Percentiles rank a stretch among this genome's conserved stretches.
These are phyloP conservation scores for Polylopha cassiicola DNA, from an alignment of 2,888 invertebrate genomes.

Conservation along the genomic window DNA sequence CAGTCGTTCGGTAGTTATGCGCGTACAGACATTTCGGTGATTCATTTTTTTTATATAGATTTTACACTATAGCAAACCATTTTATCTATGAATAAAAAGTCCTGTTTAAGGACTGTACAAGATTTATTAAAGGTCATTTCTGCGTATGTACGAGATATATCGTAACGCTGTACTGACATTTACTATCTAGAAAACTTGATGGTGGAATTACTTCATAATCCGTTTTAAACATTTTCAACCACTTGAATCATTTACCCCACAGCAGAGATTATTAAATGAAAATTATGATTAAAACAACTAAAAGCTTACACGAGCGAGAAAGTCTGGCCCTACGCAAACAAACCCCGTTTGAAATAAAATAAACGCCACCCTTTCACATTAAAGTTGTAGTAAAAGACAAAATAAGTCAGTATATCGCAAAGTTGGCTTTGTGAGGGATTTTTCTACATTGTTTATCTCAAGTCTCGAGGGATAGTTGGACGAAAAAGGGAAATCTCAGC, in stretches of 20 bases:
- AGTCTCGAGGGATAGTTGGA: conserved; percentile 51
- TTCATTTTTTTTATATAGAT: too few species aligned
- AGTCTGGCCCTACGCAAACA: conserved; percentile 19
- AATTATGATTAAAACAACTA: conserved; percentile 18
- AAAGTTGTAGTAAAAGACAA: conserved; percentile 32
- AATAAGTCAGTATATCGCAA: conserved; percentile 24
- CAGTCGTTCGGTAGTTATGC: too few species aligned
- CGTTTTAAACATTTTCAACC: conserved; percentile 31
- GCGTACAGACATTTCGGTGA: too few species aligned
- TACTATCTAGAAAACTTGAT: too few species aligned
- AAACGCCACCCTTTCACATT: conserved; percentile 40
- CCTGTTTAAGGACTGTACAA: too few species aligned
- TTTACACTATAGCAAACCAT: too few species aligned
- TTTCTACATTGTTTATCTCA: conserved; percentile 52
- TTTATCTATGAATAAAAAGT: too few species aligned
- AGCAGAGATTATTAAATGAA: conserved; percentile 15
- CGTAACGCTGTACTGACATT: too few species aligned
- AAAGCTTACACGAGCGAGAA: conserved; percentile 13
- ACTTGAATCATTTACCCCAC: conserved; percentile 6
- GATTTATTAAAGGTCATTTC: too few species aligned
- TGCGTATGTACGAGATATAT: too few species aligned
- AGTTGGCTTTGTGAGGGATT: conserved; percentile 25
- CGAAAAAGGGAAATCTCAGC: conserved; percentile 40
- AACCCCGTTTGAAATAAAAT: conserved; percentile 30
- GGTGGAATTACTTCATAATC: too few species aligned